These are phyloP conservation scores for Macrochelys suwanniensis DNA, from an alignment of 2,797 vertebrate genomes.

Conservation along the genomic window DNA sequence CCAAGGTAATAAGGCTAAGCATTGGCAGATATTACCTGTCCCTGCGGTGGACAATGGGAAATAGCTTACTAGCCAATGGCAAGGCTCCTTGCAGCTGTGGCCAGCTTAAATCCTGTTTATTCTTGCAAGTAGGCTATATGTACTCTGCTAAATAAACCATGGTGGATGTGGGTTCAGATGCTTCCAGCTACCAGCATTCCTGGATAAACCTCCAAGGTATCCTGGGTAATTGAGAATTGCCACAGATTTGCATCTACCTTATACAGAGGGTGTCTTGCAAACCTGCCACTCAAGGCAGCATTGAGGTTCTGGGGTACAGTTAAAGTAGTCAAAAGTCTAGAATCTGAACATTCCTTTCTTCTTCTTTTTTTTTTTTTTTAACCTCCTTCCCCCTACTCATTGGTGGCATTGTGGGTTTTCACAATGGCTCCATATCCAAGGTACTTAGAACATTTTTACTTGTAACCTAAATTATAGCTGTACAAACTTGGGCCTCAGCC, in stretches of 20 bases:
- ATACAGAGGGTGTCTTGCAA: background rate
- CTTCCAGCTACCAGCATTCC: background rate
- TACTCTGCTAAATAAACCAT: background rate
- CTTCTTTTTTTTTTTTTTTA: background rate
- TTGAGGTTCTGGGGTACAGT: fast-evolving
- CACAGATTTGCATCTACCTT: background rate
- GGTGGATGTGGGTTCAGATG: slow-evolving; percentile 30
- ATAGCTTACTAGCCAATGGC: background rate
- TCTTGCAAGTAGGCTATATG: background rate
- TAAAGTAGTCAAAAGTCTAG: background rate
- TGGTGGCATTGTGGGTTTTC: background rate
- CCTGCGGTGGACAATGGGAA: background rate
- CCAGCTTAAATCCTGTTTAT: slow-evolving; percentile 27
- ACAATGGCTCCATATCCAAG: background rate
- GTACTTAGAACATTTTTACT: background rate
- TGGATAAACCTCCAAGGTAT: background rate
- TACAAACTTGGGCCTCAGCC: background rate
- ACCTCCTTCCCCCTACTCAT: background rate
- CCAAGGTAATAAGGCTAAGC: background rate
- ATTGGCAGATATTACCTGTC: background rate
- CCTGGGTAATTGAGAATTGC: background rate
- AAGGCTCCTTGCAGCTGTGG: background rate
- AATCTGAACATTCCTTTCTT: background rate
- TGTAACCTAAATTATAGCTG: background rate
- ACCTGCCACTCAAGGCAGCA: background rate